Conservation (phyloP, 37 sponge, comb jelly and placozoan genomes). For the Cladorhizidae sp. region DNA sequence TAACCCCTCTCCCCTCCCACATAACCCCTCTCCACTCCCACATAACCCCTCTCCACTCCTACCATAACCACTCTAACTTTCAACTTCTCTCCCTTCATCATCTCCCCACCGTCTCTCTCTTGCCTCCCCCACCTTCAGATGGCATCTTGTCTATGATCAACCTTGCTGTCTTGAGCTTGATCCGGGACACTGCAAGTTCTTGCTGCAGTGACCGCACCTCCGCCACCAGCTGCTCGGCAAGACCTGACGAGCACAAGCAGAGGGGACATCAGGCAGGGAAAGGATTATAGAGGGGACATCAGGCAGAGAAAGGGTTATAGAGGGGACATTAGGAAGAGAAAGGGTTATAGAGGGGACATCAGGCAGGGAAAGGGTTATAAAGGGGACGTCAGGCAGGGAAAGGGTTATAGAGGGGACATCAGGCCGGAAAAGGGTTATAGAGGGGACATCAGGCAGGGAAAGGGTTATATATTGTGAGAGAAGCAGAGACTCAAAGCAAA, state of each 20-base stretch:
- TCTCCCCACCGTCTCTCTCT: neutral
- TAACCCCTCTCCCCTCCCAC: neutral
- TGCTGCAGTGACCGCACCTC: constrained; percentile 51
- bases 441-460: too few species aligned
- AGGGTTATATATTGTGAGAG: too few species aligned
- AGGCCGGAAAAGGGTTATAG: too few species aligned
- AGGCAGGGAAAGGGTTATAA: too few species aligned
- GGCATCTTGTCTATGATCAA: constrained; percentile 48
- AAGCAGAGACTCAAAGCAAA: too few species aligned
- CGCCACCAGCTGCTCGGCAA: constrained; percentile 53
- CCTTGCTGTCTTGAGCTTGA: constrained; percentile 39
- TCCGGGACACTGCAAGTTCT: constrained; percentile 34
- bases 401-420: too few species aligned
- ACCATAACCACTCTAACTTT: neutral
- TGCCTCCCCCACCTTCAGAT: constrained; percentile 49
- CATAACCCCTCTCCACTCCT: neutral
- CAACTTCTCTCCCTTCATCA: neutral
- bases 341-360: too few species aligned
- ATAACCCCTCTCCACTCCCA: neutral
- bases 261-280: too few species aligned
- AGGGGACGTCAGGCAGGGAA: too few species aligned
- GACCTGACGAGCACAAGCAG: constrained; percentile 5
- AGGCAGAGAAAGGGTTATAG: too few species aligned
- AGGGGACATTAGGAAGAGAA: too few species aligned
- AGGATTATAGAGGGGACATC: too few species aligned